Conservation (phyloP, 2,113 vertebrate species). For the Carassius auratus region DNA sequence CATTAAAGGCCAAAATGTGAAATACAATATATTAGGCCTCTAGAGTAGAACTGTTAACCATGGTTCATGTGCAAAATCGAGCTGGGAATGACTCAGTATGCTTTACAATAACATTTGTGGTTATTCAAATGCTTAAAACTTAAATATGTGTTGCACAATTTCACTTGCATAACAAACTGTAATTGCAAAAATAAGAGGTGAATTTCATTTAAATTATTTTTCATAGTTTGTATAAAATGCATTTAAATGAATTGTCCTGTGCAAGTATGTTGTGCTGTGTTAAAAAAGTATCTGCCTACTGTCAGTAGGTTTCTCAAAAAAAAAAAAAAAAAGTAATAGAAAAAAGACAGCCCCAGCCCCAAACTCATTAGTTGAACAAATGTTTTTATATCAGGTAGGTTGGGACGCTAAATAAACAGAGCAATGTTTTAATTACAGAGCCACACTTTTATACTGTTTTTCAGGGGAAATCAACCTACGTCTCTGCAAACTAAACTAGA, state of each 20-base stretch:
- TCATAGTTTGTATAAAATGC: too few species aligned
- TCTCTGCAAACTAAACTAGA: too few species aligned
- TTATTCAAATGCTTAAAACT: neutral
- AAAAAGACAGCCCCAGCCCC: neutral
- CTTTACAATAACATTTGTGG: neutral
- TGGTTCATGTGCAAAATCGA: neutral
- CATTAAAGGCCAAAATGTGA: conserved; percentile 32
- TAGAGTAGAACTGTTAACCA: conserved; percentile 8
- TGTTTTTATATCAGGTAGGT: too few species aligned
- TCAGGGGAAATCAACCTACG: too few species aligned
- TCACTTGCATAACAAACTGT: neutral
- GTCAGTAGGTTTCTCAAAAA: neutral
- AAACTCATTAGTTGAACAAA: too few species aligned
- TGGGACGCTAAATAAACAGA: too few species aligned
- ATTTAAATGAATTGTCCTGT: too few species aligned
- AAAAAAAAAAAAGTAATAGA: neutral
- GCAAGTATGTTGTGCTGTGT: too few species aligned
- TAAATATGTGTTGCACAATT: neutral
- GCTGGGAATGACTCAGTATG: neutral
- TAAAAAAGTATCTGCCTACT: neutral
- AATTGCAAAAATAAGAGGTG: neutral
- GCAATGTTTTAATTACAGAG: too few species aligned
- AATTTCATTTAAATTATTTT: neutral
- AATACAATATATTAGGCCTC: conserved; percentile 5
- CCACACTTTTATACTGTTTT: too few species aligned